Conservation (phyloP, 2,113 vertebrate species). For the Sakesphorus luctuosus region DNA sequence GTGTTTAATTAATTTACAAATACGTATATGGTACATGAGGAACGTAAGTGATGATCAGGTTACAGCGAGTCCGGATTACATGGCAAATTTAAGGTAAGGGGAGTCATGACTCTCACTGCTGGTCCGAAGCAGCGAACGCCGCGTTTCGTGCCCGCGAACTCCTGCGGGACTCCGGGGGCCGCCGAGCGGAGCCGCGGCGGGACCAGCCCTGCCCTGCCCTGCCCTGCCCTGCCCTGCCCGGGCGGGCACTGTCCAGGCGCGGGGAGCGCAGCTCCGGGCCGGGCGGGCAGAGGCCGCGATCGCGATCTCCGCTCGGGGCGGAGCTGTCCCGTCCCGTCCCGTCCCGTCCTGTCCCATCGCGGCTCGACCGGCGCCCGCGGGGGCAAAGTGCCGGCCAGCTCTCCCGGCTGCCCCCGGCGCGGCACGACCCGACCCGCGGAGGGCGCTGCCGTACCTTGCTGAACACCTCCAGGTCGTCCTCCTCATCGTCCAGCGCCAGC, state of each 20-base stretch:
- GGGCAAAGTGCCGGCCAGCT: neutral
- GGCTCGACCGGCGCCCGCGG: too few relatives aligned
- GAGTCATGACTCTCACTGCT: rapidly evolving
- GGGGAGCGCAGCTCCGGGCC: neutral
- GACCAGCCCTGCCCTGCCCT: neutral
- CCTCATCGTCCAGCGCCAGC: too few relatives aligned
- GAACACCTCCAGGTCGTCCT: too few relatives aligned
- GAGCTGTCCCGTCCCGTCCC: neutral
- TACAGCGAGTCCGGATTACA: neutral
- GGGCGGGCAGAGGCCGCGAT: neutral
- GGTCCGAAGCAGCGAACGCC: neutral
- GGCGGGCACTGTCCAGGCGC: neutral
- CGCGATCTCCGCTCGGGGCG: neutral
- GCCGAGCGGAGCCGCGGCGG: neutral
- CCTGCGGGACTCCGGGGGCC: neutral
- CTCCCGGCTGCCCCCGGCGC: neutral
- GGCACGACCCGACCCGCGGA: too few relatives aligned
- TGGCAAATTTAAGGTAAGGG: neutral
- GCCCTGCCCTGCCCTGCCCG: neutral
- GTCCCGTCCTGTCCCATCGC: neutral
- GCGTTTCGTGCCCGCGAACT: neutral
- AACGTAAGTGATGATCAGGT: neutral
- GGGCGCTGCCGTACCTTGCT: too few relatives aligned
- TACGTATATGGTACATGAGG: rapidly evolving
- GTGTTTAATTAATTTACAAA: neutral